Evolutionary conservation across 2,113 vertebrate genomes (phyloP).

Genomic region (Mus spicilegus): DNA sequence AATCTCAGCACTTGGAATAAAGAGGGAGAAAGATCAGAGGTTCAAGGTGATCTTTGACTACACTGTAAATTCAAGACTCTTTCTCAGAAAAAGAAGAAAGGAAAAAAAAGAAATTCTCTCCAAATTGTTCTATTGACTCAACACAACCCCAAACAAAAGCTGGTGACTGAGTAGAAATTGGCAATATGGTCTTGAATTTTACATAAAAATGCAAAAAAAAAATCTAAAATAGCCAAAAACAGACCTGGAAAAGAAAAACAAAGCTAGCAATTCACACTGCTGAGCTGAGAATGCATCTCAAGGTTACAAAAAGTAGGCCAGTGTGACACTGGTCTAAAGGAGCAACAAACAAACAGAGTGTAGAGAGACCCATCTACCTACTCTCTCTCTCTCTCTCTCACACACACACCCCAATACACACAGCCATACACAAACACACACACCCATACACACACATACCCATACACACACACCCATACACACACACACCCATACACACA

Average conservation of each 20-base stretch:
- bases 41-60: background rate
- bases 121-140: background rate
- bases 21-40: background rate
- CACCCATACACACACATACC: too few species aligned
- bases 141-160: background rate
- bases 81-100: background rate
- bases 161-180: background rate
- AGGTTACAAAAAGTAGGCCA: background rate
- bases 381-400: too few species aligned
- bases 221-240: conserved; percentile 32
- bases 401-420: too few species aligned
- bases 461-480: background rate
- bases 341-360: background rate
- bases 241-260: conserved; percentile 49
- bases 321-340: background rate
- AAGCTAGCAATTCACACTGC: background rate
- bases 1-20: background rate
- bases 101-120: background rate
- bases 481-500: too few species aligned
- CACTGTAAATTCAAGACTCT: background rate
- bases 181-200: conserved; percentile 10
- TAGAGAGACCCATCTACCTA: background rate
- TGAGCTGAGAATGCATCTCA: background rate
- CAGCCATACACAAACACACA: too few species aligned
- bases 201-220: background rate